These are phyloP conservation scores for Neogobius melanostomus DNA, from an alignment of 2,113 vertebrate species.

Conservation along the genomic window DNA sequence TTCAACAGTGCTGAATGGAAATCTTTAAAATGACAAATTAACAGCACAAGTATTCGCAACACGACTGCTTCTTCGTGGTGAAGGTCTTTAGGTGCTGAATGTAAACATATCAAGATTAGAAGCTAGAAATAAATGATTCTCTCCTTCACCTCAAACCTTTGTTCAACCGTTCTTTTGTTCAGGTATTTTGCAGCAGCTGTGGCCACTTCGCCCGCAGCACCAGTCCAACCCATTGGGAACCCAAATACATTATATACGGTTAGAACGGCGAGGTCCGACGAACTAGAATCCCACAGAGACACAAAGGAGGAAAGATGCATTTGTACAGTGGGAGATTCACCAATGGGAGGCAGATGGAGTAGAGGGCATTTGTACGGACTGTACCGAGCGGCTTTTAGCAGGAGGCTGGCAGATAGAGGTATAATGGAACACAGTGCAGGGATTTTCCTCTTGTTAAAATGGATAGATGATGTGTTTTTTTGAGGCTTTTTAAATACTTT, in stretches of 20 bases:
- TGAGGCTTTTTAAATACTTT: too few species aligned
- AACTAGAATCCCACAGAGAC: constrained; percentile 7
- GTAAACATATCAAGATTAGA: too few species aligned
- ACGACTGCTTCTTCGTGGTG: too few species aligned
- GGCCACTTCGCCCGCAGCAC: constrained; percentile 37
- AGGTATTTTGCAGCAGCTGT: constrained; percentile 25
- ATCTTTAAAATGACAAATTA: too few species aligned
- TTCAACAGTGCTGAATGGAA: too few species aligned
- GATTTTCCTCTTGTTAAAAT: too few species aligned
- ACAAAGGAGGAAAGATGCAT: not conserved
- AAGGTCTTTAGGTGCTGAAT: too few species aligned
- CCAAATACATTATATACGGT: constrained; percentile 5
- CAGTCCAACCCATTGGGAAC: constrained; percentile 31
- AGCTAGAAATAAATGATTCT: too few species aligned
- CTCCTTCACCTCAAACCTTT: not conserved
- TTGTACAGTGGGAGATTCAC: not conserved
- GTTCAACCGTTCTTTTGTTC: constrained; percentile 21
- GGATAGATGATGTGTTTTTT: too few species aligned
- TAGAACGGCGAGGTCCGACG: constrained; percentile 11
- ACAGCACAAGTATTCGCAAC: too few species aligned
- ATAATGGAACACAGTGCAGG: constrained; percentile 26
- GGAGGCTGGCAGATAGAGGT: constrained; percentile 41
- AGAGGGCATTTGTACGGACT: constrained; percentile 3
- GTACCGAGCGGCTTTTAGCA: constrained; percentile 39
- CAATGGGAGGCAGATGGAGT: not conserved